Conservation (phyloP, 2,113 vertebrate genomes). For the Glaucomys volans region DNA sequence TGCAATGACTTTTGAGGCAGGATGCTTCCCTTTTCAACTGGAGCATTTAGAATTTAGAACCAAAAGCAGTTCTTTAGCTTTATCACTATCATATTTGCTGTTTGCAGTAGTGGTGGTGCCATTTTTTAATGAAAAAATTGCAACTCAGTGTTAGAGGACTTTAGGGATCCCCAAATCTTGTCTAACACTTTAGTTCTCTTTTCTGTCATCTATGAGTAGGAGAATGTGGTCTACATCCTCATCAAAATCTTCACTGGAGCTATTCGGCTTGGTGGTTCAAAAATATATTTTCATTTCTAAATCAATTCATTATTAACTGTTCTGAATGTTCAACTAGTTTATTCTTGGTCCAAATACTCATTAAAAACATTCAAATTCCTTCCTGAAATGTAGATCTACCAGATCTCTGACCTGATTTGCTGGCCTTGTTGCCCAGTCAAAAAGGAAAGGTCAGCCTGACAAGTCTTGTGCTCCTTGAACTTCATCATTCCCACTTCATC, state of each 20-base stretch:
- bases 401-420: background rate
- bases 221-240: too few species aligned
- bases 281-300: background rate
- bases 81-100: background rate
- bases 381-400: background rate
- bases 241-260: too few species aligned
- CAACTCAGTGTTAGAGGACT: too few species aligned
- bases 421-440: background rate
- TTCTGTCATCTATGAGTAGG: too few species aligned
- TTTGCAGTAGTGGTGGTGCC: background rate
- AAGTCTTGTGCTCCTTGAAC: background rate
- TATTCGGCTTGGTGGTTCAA: background rate
- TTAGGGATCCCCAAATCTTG: too few species aligned
- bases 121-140: background rate
- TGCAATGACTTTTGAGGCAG: background rate
- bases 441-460: background rate
- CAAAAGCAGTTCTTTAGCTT: background rate
- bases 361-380: background rate
- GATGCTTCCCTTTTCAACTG: background rate
- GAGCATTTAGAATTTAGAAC: background rate
- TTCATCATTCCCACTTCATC: background rate
- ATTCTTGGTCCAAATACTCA: background rate
- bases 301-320: background rate
- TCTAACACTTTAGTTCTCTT: too few species aligned
- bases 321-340: background rate